Evolutionary conservation across 2,888 invertebrate genomes (phyloP).

Genomic region (Sicus ferrugineus): DNA sequence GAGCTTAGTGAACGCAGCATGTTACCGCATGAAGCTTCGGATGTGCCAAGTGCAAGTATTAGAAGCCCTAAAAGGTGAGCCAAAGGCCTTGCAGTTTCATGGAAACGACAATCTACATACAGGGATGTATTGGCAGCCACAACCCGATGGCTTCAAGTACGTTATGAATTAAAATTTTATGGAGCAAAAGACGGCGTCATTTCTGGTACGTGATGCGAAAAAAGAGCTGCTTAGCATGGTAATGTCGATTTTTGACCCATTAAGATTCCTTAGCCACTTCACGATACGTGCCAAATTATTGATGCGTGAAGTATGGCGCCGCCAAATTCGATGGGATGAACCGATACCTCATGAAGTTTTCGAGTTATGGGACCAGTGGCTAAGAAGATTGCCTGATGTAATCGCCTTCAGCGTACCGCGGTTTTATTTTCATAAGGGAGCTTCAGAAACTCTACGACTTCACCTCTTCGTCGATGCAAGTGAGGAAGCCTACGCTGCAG

Average conservation of each 20-base stretch:
- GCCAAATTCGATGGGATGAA: too few relatives aligned
- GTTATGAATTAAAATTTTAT: not conserved
- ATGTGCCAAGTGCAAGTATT: too few relatives aligned
- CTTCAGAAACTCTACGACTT: not conserved
- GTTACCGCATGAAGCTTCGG: too few relatives aligned
- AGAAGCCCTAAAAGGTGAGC: not conserved
- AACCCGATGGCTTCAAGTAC: not conserved
- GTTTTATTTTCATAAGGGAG: not conserved
- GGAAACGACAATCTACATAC: not conserved
- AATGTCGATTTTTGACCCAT: too few relatives aligned
- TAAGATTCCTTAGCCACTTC: too few relatives aligned
- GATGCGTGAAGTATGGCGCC: too few relatives aligned
- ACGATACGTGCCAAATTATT: too few relatives aligned
- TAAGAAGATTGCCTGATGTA: not conserved
- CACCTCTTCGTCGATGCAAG: too few relatives aligned
- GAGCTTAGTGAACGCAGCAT: too few relatives aligned
- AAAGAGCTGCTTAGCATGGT: not conserved
- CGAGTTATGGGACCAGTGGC: not conserved
- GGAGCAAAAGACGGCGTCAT: not conserved
- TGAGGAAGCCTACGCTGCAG: not conserved
- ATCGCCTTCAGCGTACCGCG: not conserved
- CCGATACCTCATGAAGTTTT: not conserved
- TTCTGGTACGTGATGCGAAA: not conserved
- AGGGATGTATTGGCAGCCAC: not conserved
- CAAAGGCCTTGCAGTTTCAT: not conserved